Evolutionary conservation across 2,888 invertebrate species (phyloP).

Genomic region (Bhutanitis thaidina): DNA sequence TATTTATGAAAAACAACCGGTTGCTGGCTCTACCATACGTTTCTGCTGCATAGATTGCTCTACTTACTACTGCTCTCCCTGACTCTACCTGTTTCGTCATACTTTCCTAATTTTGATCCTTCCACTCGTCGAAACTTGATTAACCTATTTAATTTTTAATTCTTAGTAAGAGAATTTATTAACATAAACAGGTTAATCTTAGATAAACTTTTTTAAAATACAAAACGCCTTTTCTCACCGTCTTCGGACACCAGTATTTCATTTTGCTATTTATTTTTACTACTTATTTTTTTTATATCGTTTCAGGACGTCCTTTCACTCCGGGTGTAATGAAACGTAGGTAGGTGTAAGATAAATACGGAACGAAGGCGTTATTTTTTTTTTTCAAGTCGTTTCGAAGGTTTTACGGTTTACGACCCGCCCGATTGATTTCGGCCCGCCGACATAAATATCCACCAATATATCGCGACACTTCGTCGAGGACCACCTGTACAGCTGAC

Average conservation of each 20-base stretch:
- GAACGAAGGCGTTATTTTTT: conserved; percentile 16
- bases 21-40: too few species aligned
- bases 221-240: not conserved
- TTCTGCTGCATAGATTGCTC: too few species aligned
- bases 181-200: too few species aligned
- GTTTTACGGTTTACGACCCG: conserved; percentile 24
- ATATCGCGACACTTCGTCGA: conserved; percentile 28
- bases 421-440: conserved; percentile 29
- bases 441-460: conserved; percentile 24
- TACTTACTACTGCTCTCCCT: too few species aligned
- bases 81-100: too few species aligned
- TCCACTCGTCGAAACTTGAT: too few species aligned
- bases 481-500: conserved; percentile 9
- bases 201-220: not conserved
- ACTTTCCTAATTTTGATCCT: too few species aligned
- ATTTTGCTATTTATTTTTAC: conserved; percentile 9
- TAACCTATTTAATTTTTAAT: too few species aligned
- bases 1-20: too few species aligned
- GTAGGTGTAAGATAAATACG: conserved; percentile 22
- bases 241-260: not conserved
- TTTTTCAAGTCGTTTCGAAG: conserved; percentile 20
- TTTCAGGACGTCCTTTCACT: conserved; percentile 6
- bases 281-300: conserved; percentile 1
- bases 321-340: conserved; percentile 23
- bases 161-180: too few species aligned